These are phyloP conservation scores for Strongylocentrotus purpuratus DNA, from an alignment of 35 echinoderm and acorn worm species.

Conservation along the genomic window DNA sequence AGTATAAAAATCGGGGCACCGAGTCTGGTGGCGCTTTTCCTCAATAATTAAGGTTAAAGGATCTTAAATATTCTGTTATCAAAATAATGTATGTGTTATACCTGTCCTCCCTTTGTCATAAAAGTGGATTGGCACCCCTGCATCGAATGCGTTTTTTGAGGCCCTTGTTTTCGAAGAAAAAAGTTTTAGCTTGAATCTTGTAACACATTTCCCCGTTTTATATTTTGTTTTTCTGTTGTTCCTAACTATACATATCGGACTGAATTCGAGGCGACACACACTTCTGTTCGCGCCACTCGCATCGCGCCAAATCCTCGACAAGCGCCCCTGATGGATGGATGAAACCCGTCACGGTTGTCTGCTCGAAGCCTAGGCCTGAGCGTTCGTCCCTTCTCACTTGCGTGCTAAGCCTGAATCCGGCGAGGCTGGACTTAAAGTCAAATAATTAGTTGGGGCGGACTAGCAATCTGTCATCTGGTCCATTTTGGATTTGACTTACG, in stretches of 20 bases:
- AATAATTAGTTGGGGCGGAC: slow-evolving; percentile 46
- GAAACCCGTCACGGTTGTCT: slow-evolving; percentile 22
- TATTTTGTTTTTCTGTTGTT: background rate
- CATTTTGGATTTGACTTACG: slow-evolving; percentile 36
- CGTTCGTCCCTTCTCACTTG: slow-evolving; percentile 30
- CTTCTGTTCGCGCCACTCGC: slow-evolving; percentile 34
- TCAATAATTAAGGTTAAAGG: no score
- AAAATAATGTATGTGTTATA: no score
- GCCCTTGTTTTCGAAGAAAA: no score
- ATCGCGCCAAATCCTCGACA: slow-evolving; percentile 35
- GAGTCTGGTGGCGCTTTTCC: no score
- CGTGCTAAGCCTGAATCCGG: slow-evolving; percentile 28
- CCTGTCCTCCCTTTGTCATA: no score
- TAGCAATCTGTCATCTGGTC: slow-evolving; percentile 45
- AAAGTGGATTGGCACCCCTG: no score
- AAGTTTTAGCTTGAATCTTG: no score
- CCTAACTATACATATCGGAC: background rate
- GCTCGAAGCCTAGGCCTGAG: background rate
- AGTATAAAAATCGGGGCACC: no score
- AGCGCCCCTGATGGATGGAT: slow-evolving; percentile 37
- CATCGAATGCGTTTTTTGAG: no score
- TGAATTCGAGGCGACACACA: slow-evolving; percentile 2
- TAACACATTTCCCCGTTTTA: no score
- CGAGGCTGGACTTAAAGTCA: slow-evolving; percentile 43
- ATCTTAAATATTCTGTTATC: no score